Evolutionary conservation across 2,888 invertebrate species (phyloP).

Genomic region (Lasiommata megera): DNA sequence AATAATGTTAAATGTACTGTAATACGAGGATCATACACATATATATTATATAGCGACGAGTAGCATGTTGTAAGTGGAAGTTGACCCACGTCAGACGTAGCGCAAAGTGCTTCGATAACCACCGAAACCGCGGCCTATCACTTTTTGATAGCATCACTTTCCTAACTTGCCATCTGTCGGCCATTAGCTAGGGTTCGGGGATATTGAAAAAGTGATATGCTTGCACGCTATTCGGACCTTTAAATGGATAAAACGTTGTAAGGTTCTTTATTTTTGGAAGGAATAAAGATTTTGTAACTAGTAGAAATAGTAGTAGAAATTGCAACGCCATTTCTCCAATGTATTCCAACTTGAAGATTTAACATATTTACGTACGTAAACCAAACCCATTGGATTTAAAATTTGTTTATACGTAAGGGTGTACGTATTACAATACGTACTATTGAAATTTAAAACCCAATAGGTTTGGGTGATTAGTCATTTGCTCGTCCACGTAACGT

Average conservation of each 20-base stretch:
- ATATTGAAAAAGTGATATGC: slow-evolving; percentile 78
- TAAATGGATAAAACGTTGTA: slow-evolving; percentile 4
- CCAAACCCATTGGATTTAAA: too few species aligned
- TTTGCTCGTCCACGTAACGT: too few species aligned
- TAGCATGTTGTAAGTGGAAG: slow-evolving; percentile 35
- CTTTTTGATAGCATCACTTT: slow-evolving; percentile 81
- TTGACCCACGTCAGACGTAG: slow-evolving; percentile 53
- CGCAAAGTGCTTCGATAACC: slow-evolving; percentile 79
- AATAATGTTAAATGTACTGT: too few species aligned
- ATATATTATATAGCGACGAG: slow-evolving; percentile 1
- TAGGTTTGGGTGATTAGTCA: too few species aligned
- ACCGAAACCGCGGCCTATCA: slow-evolving; percentile 76
- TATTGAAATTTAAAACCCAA: too few species aligned
- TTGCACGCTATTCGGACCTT: slow-evolving; percentile 34
- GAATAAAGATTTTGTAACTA: slow-evolving; percentile 1
- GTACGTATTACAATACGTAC: too few species aligned
- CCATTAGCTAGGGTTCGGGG: slow-evolving; percentile 69
- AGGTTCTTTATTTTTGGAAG: slow-evolving; percentile 2
- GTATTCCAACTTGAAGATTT: too few species aligned
- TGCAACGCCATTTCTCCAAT: too few species aligned
- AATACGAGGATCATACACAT: too few species aligned
- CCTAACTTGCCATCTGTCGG: slow-evolving; percentile 78
- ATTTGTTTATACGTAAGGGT: too few species aligned
- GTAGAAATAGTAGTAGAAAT: too few species aligned
- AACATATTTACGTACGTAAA: too few species aligned